These are phyloP conservation scores for Nannoperca obscura DNA, from an alignment of 2,797 vertebrate genomes.

Conservation along the genomic window DNA sequence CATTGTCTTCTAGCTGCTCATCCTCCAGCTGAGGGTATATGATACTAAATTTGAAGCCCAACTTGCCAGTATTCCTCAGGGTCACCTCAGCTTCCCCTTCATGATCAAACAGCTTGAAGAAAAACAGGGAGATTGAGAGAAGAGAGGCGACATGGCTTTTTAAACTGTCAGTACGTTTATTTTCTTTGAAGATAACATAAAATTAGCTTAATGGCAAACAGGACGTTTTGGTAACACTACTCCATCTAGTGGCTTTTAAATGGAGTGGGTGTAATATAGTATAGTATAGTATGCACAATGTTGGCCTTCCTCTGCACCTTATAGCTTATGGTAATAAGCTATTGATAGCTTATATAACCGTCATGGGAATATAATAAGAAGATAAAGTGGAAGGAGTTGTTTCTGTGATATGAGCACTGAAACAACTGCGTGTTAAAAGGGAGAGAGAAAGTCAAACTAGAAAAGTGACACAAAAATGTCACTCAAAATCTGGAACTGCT, in stretches of 20 bases:
- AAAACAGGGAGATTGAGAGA: neutral
- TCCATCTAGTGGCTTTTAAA: constrained; percentile 7
- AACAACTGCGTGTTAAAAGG: neutral
- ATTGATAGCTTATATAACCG: neutral
- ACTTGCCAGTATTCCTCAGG: constrained; percentile 86
- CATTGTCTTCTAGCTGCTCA: constrained; percentile 16
- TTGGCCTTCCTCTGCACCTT: neutral
- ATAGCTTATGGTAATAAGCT: neutral
- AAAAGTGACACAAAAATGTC: neutral
- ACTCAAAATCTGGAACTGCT: neutral
- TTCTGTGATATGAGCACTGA: neutral
- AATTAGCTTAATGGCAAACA: constrained; percentile 10
- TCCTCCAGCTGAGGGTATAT: constrained; percentile 41
- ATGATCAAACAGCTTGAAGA: constrained; percentile 85
- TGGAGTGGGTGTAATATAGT: neutral
- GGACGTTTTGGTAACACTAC: constrained; percentile 15
- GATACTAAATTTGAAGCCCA: constrained; percentile 87
- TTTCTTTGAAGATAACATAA: neutral
- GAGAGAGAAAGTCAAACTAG: neutral
- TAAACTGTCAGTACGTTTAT: neutral
- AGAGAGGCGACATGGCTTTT: constrained; percentile 5
- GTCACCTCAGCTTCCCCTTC: constrained; percentile 82
- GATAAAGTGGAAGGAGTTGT: too few relatives aligned
- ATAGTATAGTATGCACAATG: neutral
- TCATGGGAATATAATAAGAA: neutral